Conservation (phyloP, 2,797 vertebrate species). For the Argentina silus region DNA sequence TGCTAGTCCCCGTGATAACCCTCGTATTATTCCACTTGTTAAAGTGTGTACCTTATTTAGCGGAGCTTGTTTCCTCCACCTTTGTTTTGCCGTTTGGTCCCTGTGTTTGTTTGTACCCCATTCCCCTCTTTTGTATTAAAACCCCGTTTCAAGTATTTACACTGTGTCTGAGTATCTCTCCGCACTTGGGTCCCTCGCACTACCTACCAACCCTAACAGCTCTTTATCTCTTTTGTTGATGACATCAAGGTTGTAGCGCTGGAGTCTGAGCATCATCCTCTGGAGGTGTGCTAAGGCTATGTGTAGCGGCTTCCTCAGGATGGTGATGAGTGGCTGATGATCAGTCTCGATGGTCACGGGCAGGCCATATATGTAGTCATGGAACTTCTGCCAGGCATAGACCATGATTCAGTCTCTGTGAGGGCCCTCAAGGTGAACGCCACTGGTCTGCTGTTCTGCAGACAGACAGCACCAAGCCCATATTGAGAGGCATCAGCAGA, state of each 20-base stretch:
- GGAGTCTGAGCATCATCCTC: conserved; percentile 7
- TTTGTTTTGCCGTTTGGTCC: no score
- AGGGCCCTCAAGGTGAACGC: background rate
- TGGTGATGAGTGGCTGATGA: conserved; percentile 24
- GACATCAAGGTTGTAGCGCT: conserved; percentile 12
- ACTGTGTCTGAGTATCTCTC: no score
- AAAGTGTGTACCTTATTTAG: no score
- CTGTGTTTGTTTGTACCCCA: no score
- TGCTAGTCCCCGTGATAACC: no score
- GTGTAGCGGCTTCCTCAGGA: conserved; percentile 23
- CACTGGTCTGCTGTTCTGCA: background rate
- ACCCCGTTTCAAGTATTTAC: no score
- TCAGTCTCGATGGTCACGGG: conserved; percentile 18
- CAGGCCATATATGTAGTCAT: conserved; percentile 7
- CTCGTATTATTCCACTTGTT: no score
- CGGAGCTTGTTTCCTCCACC: no score
- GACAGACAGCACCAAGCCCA: conserved; percentile 11
- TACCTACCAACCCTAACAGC: no score
- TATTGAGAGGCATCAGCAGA: no score
- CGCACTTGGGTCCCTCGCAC: no score
- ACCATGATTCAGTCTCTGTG: conserved; percentile 13
- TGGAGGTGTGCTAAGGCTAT: conserved; percentile 15
- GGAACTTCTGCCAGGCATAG: conserved; percentile 8
- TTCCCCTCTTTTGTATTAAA: no score
- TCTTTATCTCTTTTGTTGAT: conserved; percentile 25